A percentile compares a stretch with the other conserved stretches of the same genome.
Conservation (phyloP, 2,888 invertebrate species). For the Noctua pronuba region DNA sequence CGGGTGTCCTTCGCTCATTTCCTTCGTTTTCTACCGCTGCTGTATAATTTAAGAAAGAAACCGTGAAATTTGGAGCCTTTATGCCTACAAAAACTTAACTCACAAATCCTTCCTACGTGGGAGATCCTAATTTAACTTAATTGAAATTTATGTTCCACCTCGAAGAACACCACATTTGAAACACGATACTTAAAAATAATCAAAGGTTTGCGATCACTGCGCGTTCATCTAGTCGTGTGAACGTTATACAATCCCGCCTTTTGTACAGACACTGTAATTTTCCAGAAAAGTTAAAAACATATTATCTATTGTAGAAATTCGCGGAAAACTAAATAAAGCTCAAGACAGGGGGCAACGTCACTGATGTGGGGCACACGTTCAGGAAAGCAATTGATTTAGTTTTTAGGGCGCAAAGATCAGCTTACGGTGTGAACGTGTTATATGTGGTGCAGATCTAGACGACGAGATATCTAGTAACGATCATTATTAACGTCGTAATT, state of each 20-base stretch:
- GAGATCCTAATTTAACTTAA: slow-evolving; percentile 54
- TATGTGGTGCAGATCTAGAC: slow-evolving; percentile 70
- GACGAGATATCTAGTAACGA: slow-evolving; percentile 68
- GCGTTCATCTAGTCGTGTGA: slow-evolving; percentile 52
- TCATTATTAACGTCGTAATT: slow-evolving; percentile 67
- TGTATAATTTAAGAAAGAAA: slow-evolving; percentile 56
- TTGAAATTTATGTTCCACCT: slow-evolving; percentile 50
- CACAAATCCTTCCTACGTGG: slow-evolving; percentile 35
- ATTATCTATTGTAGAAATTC: slow-evolving; percentile 48
- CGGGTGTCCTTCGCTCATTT: slow-evolving; percentile 67
- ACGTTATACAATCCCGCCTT: slow-evolving; percentile 40
- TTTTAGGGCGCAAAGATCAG: slow-evolving; percentile 80
- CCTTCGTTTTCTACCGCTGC: slow-evolving; percentile 58
- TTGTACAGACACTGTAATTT: slow-evolving; percentile 35
- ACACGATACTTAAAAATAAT: slow-evolving; percentile 55
- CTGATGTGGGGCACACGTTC: slow-evolving; percentile 70
- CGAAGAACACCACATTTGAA: slow-evolving; percentile 45
- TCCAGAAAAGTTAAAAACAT: slow-evolving; percentile 24
- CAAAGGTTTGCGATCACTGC: slow-evolving; percentile 50
- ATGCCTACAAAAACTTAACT: slow-evolving; percentile 28
- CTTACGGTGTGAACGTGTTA: slow-evolving; percentile 70
- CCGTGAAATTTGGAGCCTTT: slow-evolving; percentile 28
- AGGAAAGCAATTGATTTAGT: slow-evolving; percentile 72
- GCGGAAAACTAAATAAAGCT: slow-evolving; percentile 65
- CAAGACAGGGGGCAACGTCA: slow-evolving; percentile 69